Conservation (phyloP, 2,113 vertebrate genomes). For the Fregetta grallaria region DNA sequence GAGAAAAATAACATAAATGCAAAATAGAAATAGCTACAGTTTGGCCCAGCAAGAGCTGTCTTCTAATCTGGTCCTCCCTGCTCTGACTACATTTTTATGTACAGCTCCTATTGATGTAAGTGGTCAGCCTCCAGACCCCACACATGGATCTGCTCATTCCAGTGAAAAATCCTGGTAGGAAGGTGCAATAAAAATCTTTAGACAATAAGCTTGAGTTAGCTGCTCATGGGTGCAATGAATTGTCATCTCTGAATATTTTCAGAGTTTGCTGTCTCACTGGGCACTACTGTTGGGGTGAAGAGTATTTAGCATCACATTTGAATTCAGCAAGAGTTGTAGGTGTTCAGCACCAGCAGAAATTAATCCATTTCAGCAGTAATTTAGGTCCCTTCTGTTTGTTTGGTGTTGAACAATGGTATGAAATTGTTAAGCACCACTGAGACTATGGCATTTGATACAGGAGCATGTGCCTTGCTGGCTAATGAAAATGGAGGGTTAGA, state of each 20-base stretch:
- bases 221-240: neutral
- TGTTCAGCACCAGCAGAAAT: neutral
- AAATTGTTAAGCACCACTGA: slow-evolving; percentile 40
- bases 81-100: neutral
- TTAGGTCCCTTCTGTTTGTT: slow-evolving; percentile 47
- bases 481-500: slow-evolving; percentile 18
- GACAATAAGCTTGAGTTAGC: neutral
- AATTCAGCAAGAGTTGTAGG: slow-evolving; percentile 1
- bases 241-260: neutral
- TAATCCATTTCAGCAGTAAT: slow-evolving; percentile 43
- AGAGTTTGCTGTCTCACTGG: neutral
- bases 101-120: neutral
- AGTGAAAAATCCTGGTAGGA: neutral
- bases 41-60: neutral
- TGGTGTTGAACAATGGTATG: slow-evolving; percentile 28
- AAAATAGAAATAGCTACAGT: slow-evolving; percentile 19
- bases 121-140: neutral
- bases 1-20: neutral
- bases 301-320: neutral
- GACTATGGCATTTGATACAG: neutral
- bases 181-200: neutral
- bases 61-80: neutral
- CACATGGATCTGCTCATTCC: neutral
- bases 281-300: neutral
- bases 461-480: neutral